phyloP scores from a whole-genome alignment of 2,888 invertebrate genomes.

The Folsomia candida region DNA sequence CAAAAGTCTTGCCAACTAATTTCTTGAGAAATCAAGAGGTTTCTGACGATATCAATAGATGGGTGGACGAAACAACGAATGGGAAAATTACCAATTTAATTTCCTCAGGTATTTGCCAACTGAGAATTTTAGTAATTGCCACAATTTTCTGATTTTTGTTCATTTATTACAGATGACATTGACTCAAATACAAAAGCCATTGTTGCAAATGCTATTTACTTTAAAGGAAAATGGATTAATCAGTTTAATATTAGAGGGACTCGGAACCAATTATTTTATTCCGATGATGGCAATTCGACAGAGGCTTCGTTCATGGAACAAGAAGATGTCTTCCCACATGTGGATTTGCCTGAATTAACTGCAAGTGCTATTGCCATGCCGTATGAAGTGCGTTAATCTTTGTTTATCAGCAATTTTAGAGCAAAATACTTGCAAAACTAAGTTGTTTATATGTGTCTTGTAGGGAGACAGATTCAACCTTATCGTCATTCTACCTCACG shows the following conservation, averaged over 20 bases:
- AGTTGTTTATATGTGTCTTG: too few relatives aligned
- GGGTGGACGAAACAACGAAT: constrained; percentile 7
- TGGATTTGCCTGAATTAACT: constrained; percentile 12
- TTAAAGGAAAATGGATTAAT: constrained; percentile 16
- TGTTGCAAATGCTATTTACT: constrained; percentile 19
- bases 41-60: constrained; percentile 17
- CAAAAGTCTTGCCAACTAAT: constrained; percentile 15
- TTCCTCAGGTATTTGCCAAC: constrained; percentile 3
- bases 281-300: background rate
- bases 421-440: background rate
- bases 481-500: constrained; percentile 17
- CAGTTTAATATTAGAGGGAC: constrained; percentile 13
- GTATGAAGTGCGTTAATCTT: constrained; percentile 7
- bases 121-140: too few relatives aligned
- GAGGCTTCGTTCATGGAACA: constrained; percentile 14
- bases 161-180: background rate
- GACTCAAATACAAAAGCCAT: constrained; percentile 8
- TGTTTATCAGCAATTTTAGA: background rate
- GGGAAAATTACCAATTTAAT: constrained; percentile 14
- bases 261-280: background rate
- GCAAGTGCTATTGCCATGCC: constrained; percentile 14
- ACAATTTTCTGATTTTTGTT: too few relatives aligned
- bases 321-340: constrained; percentile 15
- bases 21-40: constrained; percentile 11
- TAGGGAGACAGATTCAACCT: constrained; percentile 19